Evolutionary conservation across 2,888 invertebrate genomes (phyloP), one percentile per base, ranked within the genome.

Genomic region (Eupithecia pulchellata): DNA sequence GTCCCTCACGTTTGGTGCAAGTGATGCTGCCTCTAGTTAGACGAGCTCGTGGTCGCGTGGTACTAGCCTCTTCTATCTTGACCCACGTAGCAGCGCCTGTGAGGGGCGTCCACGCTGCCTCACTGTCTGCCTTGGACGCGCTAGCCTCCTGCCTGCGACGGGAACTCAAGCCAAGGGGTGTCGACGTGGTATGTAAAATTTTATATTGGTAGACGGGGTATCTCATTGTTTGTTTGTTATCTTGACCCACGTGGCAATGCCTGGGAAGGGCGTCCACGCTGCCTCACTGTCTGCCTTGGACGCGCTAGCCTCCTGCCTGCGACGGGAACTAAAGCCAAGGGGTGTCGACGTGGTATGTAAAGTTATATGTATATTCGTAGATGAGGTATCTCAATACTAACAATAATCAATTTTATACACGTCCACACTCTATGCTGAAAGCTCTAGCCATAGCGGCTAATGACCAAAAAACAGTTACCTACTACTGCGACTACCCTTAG

Each of bases 11-110:
- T 13, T 89, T 97, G 69, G 96, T 96, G 64, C 96, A 97, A 94
- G 96, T 97, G 75, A 97, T 98, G 95, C 90, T 98, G 78, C 98
- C 98, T 0, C 89, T 98, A 72, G 95, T 98, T 64, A 95, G 98
- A 58, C 95, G 97, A 65, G 96, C 97, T 5, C 96, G 96, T 82
- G 97, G 98, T 77, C 96, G 98, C 70, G 95, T 98, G 55, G 96
- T 98, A 58, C 95, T 97, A 82, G 95, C 98, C 13, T 96, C 97
- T 57, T 98, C 97, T 68, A 97, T 97, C 78, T 93, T 97, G 77
- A 97, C 97, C 58, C 96, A 97, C 79, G 96, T 97, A 62, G 96
- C 97, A 0, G 96, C 97, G 9, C 97, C 98, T 0, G 97, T 97
- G 57, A 95, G 98, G 64, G 97, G 97, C 29, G 96, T 98, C 66